Base-by-base conservation (phyloP, 2,113 vertebrate genomes). In the Holacanthus passer region DNA sequence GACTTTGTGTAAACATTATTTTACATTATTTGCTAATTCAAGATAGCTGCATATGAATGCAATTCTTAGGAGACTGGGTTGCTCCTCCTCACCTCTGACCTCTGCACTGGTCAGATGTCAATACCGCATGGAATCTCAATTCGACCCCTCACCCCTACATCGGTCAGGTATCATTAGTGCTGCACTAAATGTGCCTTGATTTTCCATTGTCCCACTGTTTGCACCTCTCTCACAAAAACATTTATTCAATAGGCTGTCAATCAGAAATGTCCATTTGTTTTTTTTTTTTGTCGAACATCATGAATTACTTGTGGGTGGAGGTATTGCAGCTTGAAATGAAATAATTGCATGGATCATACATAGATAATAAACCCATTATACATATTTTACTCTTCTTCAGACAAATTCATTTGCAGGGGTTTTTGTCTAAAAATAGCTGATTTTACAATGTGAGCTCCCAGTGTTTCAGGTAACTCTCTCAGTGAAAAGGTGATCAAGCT, bases 101-200 rank as follows among this genome's bases (percentile, higher is more conserved):
- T 24, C 48, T 66, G 16, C 32, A 22, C 59, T 32, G 52, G 35
- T 77, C 60, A 60, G 43, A 62, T 60, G 71, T 75, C 48, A 75
- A 24, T 29, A 7, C 31, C 52, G 19, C 29, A 29, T 37, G 7
- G 37, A 71, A 37, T 63, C 27, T 37, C 14, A 19, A 8, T 59
- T 8, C 60, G 6, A 35, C 29, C 37, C 22, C 27, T 67, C 29
- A 47, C 16, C 37, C 13, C 31, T 48, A 6, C 47, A 68, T 59
- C 14, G 9, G 62, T 41, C 31, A 29, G 13, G 31, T 19, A 41
- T 74, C 53, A 68, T 58, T 60, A 45, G 24, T 24, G 16, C 31
- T 20, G 52, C n/a, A 16, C 31, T 55, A 17, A 24, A 16, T 13
- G 5, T 35, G 14, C 3, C 3, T 22, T 7, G 0, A 35, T 55